Evolutionary conservation across 2,113 vertebrate species (phyloP).

Genomic region (Lontra canadensis): DNA sequence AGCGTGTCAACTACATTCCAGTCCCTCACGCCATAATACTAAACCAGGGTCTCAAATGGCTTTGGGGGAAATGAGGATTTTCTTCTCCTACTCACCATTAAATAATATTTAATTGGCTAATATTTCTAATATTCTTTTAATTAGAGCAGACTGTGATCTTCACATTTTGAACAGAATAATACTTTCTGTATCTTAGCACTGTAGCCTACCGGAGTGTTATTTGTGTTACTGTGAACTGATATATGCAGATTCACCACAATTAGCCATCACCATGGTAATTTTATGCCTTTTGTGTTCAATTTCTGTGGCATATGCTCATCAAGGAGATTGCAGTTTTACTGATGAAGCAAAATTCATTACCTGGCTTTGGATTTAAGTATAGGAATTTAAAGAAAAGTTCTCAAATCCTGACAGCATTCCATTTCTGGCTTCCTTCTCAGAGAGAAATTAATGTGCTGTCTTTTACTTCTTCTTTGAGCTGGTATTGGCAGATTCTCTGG

Average conservation of each 20-base stretch:
- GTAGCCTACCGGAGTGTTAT: conserved; percentile 57
- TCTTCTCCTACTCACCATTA: conserved; percentile 19
- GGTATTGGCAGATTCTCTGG: background rate
- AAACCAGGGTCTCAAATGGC: background rate
- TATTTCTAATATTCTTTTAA: conserved; percentile 55
- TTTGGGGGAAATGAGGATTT: background rate
- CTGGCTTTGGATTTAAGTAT: conserved; percentile 50
- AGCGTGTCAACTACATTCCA: background rate
- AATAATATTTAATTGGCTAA: conserved; percentile 48
- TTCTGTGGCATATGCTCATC: conserved; percentile 58
- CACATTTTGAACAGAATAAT: conserved; percentile 49
- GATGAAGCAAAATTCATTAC: conserved; percentile 60
- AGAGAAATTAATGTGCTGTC: background rate
- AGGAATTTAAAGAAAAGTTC: conserved; percentile 65
- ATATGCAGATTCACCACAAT: conserved; percentile 67
- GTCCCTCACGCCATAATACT: background rate
- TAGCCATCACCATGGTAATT: conserved; percentile 74
- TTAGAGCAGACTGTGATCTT: conserved; percentile 46
- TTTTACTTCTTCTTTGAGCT: background rate
- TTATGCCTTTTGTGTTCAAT: conserved; percentile 68
- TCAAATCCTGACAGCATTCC: conserved; percentile 50
- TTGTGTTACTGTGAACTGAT: conserved; percentile 61
- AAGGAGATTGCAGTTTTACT: conserved; percentile 59
- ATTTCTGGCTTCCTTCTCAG: conserved; percentile 41
- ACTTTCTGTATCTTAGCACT: conserved; percentile 51